Conservation (phyloP, 1,140 invertebrate genomes). For the Drosophila takahashii region DNA sequence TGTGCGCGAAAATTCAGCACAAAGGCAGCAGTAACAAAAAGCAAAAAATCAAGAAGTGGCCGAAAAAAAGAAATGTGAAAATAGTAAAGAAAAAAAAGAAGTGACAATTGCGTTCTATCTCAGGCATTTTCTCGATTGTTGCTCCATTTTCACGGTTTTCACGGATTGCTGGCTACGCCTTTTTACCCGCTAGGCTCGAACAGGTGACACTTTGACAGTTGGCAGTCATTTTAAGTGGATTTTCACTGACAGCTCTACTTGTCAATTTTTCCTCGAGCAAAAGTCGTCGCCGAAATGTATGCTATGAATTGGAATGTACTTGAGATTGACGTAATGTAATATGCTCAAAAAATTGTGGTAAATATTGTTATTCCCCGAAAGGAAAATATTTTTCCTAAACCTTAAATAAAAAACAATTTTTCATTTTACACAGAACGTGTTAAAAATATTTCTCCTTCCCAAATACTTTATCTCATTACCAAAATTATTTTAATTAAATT, state of each 20-base stretch:
- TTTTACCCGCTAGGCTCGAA: conserved; percentile 32
- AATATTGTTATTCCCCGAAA: not conserved
- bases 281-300: conserved; percentile 24
- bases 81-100: not conserved
- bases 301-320: conserved; percentile 35
- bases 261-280: conserved; percentile 11
- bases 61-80: not conserved
- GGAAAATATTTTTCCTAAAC: not conserved
- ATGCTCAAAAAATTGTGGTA: not conserved
- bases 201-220: conserved; percentile 74
- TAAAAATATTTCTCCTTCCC: not conserved
- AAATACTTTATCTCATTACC: not conserved
- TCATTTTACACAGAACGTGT: not conserved
- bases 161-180: conserved; percentile 12
- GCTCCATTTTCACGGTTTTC: conserved; percentile 41
- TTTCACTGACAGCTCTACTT: conserved; percentile 65
- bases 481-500: conserved; percentile 19
- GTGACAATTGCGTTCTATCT: conserved; percentile 51
- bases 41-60: conserved; percentile 17
- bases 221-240: conserved; percentile 75
- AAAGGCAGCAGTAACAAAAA: conserved; percentile 9
- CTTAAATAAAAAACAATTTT: not conserved
- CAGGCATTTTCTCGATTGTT: conserved; percentile 64
- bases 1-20: conserved; percentile 46
- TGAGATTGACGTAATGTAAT: conserved; percentile 15